Conservation (phyloP, 1,140 invertebrate species). For the Xylocopa sonorina region DNA sequence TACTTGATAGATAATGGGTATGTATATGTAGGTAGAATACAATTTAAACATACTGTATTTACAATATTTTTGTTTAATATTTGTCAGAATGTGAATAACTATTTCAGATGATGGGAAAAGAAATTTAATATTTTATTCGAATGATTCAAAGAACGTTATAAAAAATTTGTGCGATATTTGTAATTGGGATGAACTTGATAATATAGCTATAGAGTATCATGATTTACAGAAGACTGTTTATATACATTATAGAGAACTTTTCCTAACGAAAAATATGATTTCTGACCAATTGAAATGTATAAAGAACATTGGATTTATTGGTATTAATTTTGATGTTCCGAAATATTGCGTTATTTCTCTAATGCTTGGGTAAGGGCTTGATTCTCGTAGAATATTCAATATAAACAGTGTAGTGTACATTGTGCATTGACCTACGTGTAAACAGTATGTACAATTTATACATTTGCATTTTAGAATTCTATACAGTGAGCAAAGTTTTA, state of each 20-base stretch:
- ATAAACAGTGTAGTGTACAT: slow-evolving; percentile 27
- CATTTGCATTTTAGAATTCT: slow-evolving; percentile 68
- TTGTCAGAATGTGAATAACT: background rate
- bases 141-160: background rate
- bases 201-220: slow-evolving; percentile 69
- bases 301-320: slow-evolving; percentile 67
- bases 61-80: background rate
- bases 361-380: slow-evolving; percentile 71
- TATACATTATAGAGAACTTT: slow-evolving; percentile 64
- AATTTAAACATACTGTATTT: background rate
- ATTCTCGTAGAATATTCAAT: slow-evolving; percentile 7
- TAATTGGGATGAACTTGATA: slow-evolving; percentile 51
- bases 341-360: slow-evolving; percentile 68
- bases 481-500: slow-evolving; percentile 64
- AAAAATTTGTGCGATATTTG: slow-evolving; percentile 49
- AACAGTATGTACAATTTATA: slow-evolving; percentile 1
- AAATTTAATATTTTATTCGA: background rate
- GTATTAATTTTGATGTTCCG: slow-evolving; percentile 66
- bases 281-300: slow-evolving; percentile 46
- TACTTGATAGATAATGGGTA: slow-evolving; percentile 11
- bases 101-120: slow-evolving; percentile 6
- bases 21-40: background rate
- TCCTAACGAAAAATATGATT: slow-evolving; percentile 43
- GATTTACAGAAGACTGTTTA: slow-evolving; percentile 51
- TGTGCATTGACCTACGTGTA: too few relatives aligned